Percentiles rank a stretch among this genome's conserved stretches.
phyloP scores from a whole-genome alignment of 2,113 vertebrate genomes.

The Callipepla squamata region DNA sequence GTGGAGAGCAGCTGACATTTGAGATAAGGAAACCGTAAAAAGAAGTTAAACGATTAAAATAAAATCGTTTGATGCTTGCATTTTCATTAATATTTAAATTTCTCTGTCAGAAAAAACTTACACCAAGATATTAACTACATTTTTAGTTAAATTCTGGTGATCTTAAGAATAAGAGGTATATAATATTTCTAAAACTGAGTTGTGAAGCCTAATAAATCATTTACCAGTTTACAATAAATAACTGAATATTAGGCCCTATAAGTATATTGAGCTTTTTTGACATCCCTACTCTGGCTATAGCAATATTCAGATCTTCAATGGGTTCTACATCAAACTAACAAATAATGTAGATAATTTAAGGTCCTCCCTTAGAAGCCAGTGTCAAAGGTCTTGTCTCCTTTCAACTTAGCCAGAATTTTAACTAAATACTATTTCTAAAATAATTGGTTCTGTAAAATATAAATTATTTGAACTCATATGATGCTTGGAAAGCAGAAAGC shows the following conservation, averaged over 20 bases:
- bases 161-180: not conserved
- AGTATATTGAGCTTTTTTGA: not conserved
- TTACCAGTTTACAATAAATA: not conserved
- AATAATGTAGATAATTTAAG: not conserved
- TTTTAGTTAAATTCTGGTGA: not conserved
- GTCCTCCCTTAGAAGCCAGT: not conserved
- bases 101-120: not conserved
- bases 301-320: not conserved
- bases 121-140: fast-evolving
- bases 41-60: not conserved
- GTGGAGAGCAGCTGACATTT: not conserved
- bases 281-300: not conserved
- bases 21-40: not conserved
- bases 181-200: not conserved
- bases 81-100: not conserved
- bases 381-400: not conserved
- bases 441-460: not conserved
- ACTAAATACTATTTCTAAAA: not conserved
- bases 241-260: not conserved
- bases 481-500: not conserved
- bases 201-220: not conserved
- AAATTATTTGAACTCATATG: not conserved
- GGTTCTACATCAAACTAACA: not conserved
- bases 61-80: not conserved
- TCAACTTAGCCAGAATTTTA: not conserved